Evolutionary conservation across 2,888 invertebrate species (phyloP), one percentile per base, ranked within the genome.

Genomic region (Drosophila robusta): DNA sequence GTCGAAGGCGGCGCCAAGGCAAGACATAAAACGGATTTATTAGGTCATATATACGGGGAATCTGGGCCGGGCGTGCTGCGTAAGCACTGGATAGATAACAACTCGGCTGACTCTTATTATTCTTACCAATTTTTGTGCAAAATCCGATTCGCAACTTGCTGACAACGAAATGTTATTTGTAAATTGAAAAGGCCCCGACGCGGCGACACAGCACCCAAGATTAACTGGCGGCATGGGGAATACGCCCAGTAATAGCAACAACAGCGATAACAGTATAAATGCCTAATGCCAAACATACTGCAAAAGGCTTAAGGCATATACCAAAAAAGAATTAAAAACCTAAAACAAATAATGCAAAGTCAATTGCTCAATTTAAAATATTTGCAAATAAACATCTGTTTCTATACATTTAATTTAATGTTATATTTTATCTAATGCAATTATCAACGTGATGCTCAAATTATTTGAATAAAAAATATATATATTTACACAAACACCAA

Each of bases 1-100:
- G 74, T 68, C 70, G 80, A 56, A 78, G 84, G 80, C 80, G 83
- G 84, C 88, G 87, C 86, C 88, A 86, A 46, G 66, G 61, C 70
- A 82, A 70, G 75, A 87, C 80, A 87, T 88, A 80, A 85, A 85
- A 86, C 68, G 78, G 80, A 85, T 85, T 85, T 85, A 85, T 85
- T 85, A 86, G 86, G 78, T 83, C 88, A 86, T 78, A 75, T 76
- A 57, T 51, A 42, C 63, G 62, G 39, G 49, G 55, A 50, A 38
- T 50, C 29, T 22, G 34, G 46, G 9, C 16, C 11, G n/a, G 36
- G 47, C 26, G 14, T 76, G 76, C 80, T 80, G 81, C 47, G 84
- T 78, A 78, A 78, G 78, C 84, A 75, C 56, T 64, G 47, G 56
- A 56, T 60, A 67, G 74, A 68, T 77, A 80, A 68, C 73, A 69